Evolutionary conservation across 2,113 vertebrate genomes (phyloP).

Genomic region (Cheilinus undulatus): DNA sequence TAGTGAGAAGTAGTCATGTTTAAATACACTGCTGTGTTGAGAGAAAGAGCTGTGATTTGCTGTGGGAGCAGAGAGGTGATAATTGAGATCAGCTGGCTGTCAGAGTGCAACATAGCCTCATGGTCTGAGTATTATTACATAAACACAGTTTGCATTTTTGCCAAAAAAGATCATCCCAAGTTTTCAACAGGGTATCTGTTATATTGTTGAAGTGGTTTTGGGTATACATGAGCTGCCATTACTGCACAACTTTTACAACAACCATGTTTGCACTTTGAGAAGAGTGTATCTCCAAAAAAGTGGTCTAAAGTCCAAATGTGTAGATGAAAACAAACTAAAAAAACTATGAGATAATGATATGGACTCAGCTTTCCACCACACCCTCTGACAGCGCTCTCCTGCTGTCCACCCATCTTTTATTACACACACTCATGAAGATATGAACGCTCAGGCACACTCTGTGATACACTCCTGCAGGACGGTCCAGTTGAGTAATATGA

Average conservation of each 20-base stretch:
- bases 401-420: constrained; percentile 22
- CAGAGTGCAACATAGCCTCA: too few relatives aligned
- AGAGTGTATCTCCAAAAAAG: background rate
- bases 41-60: too few relatives aligned
- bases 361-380: background rate
- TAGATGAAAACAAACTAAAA: background rate
- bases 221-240: background rate
- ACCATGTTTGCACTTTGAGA: background rate
- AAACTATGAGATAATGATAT: constrained; percentile 44
- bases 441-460: background rate
- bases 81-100: too few relatives aligned
- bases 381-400: constrained; percentile 29
- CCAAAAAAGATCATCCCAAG: too few relatives aligned
- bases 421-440: constrained; percentile 17
- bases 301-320: background rate
- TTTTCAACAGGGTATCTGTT: background rate
- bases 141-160: too few relatives aligned
- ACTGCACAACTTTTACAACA: background rate
- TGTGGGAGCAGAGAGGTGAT: too few relatives aligned
- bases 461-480: background rate
- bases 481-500: constrained; percentile 10
- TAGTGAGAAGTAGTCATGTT: too few relatives aligned
- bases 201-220: background rate
- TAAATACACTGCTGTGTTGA: too few relatives aligned
- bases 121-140: too few relatives aligned